These are phyloP conservation scores for Climacteris rufus DNA, from an alignment of 2,113 vertebrate species.

Conservation along the genomic window DNA sequence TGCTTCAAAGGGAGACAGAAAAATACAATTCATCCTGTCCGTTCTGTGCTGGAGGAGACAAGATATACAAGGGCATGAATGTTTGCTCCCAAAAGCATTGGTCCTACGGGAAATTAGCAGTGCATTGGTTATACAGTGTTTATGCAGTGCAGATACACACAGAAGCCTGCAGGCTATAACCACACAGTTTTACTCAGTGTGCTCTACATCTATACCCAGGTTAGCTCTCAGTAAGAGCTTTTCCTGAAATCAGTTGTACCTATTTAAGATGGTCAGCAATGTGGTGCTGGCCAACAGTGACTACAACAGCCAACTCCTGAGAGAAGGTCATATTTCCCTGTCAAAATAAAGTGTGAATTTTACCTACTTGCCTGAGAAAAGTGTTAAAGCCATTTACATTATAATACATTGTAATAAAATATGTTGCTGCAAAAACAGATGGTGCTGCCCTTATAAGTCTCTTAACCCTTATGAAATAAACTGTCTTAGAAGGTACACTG, in stretches of 20 bases:
- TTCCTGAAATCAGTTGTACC: background rate
- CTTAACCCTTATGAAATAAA: constrained; percentile 21
- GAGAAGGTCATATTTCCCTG: background rate
- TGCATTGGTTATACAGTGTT: background rate
- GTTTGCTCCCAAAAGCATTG: background rate
- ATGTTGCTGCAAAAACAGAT: constrained; percentile 3
- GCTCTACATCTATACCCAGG: background rate
- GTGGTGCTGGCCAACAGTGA: background rate
- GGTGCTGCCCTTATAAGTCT: background rate
- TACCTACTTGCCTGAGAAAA: background rate
- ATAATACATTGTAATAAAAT: constrained; percentile 1
- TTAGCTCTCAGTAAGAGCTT: background rate
- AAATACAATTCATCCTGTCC: background rate
- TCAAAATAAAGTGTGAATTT: background rate
- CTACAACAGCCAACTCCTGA: background rate
- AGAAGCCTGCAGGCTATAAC: background rate
- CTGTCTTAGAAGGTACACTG: background rate
- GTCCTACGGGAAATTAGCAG: background rate
- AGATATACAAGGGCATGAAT: background rate
- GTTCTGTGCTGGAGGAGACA: background rate
- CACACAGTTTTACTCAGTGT: rapidly evolving
- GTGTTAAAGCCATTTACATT: background rate
- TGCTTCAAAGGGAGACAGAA: background rate
- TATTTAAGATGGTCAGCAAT: background rate
- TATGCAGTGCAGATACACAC: background rate